Evolutionary conservation across 2,113 vertebrate genomes (phyloP), one percentile per base, ranked within the genome.

Genomic region (Ochotona princeps): DNA sequence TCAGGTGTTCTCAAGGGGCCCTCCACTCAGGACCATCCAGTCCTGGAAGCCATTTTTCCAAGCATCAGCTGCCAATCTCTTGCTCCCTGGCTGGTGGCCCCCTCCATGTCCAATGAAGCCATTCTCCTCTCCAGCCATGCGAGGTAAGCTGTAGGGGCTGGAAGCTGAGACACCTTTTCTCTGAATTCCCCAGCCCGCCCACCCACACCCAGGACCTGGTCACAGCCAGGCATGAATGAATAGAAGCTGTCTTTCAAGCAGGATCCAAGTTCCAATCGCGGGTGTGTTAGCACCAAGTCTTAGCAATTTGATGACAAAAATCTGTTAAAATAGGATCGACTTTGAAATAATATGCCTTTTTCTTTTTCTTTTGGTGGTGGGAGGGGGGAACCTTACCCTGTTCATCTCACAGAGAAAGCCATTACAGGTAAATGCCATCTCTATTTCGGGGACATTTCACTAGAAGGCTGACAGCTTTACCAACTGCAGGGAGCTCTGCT

Each of bases 341-440:
- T 95, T 85, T 78, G 89, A 90, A 81, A 65, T 17, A 72, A 79
- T 44, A 86, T 20, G n/a, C 9, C 35, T 74, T 44, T 30, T 35
- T 32, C 17, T 76, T 44, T 44, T 44, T 6, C 6, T 44, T 44
- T 44, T 44, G 38, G 38, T 44, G 38, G 38, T 3, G 38, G 38
- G 38, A 6, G 38, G 32, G 30, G 49, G 67, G 87, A 79, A 28
- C 11, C 30, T 61, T 75, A 75, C 30, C 88, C 49, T 70, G 61
- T 90, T 87, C 93, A 93, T 95, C 95, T 95, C 74, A 83, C 88
- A 93, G 75, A 76, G 78, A 89, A 94, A 57, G 54, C 80, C 88
- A 83, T 92, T 90, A 83, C 54, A 94, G 80, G 90, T 93, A 90
- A 94, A 94, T 92, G 93, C 79, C 82, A 11, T 69, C n/a, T 93